Percentiles rank a stretch among this genome's conserved stretches.
phyloP scores from a whole-genome alignment of 2,113 vertebrate species.

The Dicrurus megarhynchus region DNA sequence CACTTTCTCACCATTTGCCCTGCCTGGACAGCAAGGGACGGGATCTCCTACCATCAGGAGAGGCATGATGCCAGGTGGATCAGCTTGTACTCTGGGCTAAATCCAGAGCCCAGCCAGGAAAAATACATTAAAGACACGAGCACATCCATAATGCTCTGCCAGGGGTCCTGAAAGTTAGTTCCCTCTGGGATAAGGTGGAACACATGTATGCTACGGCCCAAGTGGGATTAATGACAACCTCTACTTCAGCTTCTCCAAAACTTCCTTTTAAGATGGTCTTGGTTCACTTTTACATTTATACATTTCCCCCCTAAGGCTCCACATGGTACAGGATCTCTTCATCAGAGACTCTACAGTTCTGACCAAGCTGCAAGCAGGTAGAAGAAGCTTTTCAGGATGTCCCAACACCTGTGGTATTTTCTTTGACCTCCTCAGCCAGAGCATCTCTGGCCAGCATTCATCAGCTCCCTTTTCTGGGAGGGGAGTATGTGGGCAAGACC shows the following conservation, averaged over 20 bases:
- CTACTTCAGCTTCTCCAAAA: not conserved
- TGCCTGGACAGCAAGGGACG: not conserved
- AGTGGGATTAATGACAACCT: not conserved
- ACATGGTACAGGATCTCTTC: not conserved
- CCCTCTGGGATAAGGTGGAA: not conserved
- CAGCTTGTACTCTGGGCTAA: not conserved
- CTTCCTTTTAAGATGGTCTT: not conserved
- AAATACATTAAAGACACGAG: not conserved
- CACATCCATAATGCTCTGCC: not conserved
- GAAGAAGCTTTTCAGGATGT: not conserved
- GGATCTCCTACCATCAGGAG: not conserved
- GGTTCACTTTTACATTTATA: not conserved
- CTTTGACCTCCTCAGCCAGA: not conserved
- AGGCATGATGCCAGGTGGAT: not conserved
- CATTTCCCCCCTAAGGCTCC: not conserved
- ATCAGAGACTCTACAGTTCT: not conserved
- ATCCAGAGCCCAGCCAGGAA: not conserved
- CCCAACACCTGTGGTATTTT: fast-evolving
- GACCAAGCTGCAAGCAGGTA: not conserved
- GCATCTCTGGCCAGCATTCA: not conserved
- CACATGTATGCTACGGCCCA: fast-evolving
- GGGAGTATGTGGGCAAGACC: fast-evolving
- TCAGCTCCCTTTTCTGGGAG: not conserved
- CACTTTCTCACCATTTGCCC: not conserved
- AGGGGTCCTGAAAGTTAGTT: not conserved